Evolutionary conservation across 2,888 invertebrate genomes (phyloP).

Genomic region (Hyles lineata): DNA sequence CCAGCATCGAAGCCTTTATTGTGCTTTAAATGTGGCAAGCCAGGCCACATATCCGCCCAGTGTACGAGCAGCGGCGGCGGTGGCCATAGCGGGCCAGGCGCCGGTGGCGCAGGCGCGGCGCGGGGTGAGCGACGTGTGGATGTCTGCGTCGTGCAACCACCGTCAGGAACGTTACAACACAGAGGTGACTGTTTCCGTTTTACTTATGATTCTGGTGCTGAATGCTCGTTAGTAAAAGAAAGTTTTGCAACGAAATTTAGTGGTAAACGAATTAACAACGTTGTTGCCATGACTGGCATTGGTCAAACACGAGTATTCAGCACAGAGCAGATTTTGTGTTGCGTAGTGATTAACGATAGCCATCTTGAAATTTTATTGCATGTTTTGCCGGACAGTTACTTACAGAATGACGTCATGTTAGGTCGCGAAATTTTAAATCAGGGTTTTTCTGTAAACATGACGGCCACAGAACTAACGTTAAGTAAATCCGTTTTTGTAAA

Average conservation of each 20-base stretch:
- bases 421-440: constrained; percentile 28
- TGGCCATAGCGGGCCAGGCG: background rate
- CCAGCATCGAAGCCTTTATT: background rate
- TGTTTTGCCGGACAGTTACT: constrained; percentile 30
- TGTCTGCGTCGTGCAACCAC: too few species aligned
- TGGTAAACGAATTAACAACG: too few species aligned
- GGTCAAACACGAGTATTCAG: too few species aligned
- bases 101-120: constrained; percentile 26
- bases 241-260: too few species aligned
- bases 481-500: background rate
- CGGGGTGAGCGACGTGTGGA: too few species aligned
- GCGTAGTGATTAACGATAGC: constrained; percentile 19
- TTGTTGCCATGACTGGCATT: too few species aligned
- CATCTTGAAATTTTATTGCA: constrained; percentile 28
- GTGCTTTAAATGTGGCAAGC: background rate
- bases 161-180: too few species aligned
- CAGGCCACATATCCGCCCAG: background rate
- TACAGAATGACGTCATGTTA: constrained; percentile 25
- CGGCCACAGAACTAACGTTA: background rate
- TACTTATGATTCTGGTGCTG: too few species aligned
- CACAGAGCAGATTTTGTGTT: constrained; percentile 21
- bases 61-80: constrained; percentile 6
- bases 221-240: too few species aligned
- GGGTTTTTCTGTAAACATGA: background rate
- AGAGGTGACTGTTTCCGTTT: too few species aligned